Evolutionary conservation across 2,797 vertebrate species (phyloP), one percentile per base, ranked within the genome.

Genomic region (Garrulus glandarius): DNA sequence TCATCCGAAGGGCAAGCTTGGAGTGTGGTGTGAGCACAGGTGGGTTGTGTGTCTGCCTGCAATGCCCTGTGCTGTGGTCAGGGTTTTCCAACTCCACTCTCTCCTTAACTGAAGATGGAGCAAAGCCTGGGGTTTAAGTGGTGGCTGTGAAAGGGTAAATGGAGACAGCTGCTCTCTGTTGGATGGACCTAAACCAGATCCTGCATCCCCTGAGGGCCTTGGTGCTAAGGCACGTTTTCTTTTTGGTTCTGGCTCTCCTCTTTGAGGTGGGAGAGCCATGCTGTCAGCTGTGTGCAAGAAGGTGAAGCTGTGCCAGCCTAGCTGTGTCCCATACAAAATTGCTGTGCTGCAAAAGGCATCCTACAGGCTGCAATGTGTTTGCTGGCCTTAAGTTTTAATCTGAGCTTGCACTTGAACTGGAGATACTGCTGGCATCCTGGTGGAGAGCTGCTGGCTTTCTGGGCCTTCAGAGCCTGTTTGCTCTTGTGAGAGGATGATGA

Each of bases 21-120:
- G 69, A 21, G 78, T 0, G 27, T 8, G 16, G 27, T n/a, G 36
- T 0, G 2, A 77, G 49, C 16, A 6, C 18, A 39, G 95, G 93
- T 93, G 47, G 53, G 82, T 3, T 60, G 14, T 47, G 32, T 56
- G 13, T 46, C 50, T 81, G 46, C 5, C 16, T 81, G 30, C 20
- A 14, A 4, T 9, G 15, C 9, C 8, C 16, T 0, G 0, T 3
- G 7, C 20, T 50, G n/a, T 57, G 37, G 16, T 15, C 2, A 6
- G 72, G 26, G 1, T 43, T 77, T 57, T 23, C n/a, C 5, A 27
- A 0, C 9, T 83, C 10, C 5, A 0, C 4, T 52, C 4, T 15
- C 10, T 76, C 5, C 23, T 64, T 13, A 29, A 11, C 2, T 53
- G 43, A 27, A 36, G 26, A 2, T 17, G 20, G 14, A 63, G 6